phyloP scores from a whole-genome alignment of 2,888 invertebrate genomes.

The Cyrtodaria siliqua region DNA sequence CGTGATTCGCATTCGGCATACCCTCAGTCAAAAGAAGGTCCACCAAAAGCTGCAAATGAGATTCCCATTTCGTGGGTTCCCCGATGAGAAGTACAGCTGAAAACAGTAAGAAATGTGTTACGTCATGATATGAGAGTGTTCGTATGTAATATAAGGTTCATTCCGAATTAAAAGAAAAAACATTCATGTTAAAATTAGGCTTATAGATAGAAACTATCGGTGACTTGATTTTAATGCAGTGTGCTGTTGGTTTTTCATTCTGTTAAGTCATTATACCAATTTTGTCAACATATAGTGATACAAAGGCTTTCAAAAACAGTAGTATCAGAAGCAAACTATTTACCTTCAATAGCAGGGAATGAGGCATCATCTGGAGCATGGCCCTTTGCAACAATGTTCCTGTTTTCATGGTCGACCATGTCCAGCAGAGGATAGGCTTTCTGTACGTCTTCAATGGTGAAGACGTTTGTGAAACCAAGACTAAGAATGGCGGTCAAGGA shows the following conservation, averaged over 20 bases:
- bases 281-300: too few relatives aligned
- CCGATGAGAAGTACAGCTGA: conserved; percentile 84
- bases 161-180: too few relatives aligned
- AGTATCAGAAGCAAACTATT: too few relatives aligned
- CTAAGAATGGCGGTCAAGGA: conserved; percentile 67
- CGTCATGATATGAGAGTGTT: too few relatives aligned
- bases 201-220: too few relatives aligned
- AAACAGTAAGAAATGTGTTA: conserved; percentile 19
- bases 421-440: conserved; percentile 85
- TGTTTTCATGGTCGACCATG: conserved; percentile 85
- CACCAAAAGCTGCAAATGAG: conserved; percentile 84
- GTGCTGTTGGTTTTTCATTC: too few relatives aligned
- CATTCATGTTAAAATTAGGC: too few relatives aligned
- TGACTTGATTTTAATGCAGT: too few relatives aligned
- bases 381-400: conserved; percentile 74
- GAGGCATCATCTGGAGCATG: conserved; percentile 70
- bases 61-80: conserved; percentile 85
- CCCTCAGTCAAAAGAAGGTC: conserved; percentile 85
- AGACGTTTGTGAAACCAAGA: conserved; percentile 83
- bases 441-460: conserved; percentile 83
- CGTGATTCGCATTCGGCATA: conserved; percentile 83
- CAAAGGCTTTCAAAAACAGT: too few relatives aligned
- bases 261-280: too few relatives aligned
- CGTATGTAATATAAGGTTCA: too few relatives aligned
- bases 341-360: conserved; percentile 77